Evolutionary conservation across 1,140 invertebrate species (phyloP), one percentile per base, ranked within the genome.

Genomic region (Acromyrmex heyeri): DNA sequence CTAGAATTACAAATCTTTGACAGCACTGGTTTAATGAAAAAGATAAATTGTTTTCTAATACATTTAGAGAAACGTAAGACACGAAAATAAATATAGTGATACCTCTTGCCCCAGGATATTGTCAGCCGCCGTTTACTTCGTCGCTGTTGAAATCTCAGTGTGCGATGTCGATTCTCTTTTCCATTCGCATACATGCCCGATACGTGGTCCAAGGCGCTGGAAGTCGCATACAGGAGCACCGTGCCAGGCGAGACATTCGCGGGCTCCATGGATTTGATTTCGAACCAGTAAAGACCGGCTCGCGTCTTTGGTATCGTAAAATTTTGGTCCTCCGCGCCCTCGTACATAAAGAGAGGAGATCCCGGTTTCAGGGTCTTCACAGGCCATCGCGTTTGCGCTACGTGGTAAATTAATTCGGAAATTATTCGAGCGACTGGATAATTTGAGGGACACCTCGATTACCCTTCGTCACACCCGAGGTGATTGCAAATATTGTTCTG

Each of bases 101-200:
- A 95, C 95, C 94, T 95, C 89, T 94, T 94, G 86, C 93, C 94
- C 95, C 95, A 95, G 7, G 95, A 95, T 14, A 95, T 90, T 10
- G 93, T 95, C 10, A 95, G 91, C 62, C 94, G 92, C 10, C 93
- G 93, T 69, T 93, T 92, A 79, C 92, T 95, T 82, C 92, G 93
- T 61, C 93, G 88, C 62, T 95, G 95, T 53, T 95, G 95, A 85
- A 95, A 95, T 86, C 93, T 91, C 38, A 95, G 91, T 12, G 91
- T 87, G 21, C 91, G 92, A 44, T 90, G 93, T 14, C 91, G 93
- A 87, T 92, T 93, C 24, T 90, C 91, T 44, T 78, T 91, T 12
- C 91, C 83, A 72, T 91, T 92, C 18, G 89, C 90, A 44, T 91
- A 92, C 59, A 91, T 89, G 10, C 91, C 87, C 2, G 94, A 91